Conservation (phyloP, 2,113 vertebrate species). For the Podilymbus podiceps region DNA sequence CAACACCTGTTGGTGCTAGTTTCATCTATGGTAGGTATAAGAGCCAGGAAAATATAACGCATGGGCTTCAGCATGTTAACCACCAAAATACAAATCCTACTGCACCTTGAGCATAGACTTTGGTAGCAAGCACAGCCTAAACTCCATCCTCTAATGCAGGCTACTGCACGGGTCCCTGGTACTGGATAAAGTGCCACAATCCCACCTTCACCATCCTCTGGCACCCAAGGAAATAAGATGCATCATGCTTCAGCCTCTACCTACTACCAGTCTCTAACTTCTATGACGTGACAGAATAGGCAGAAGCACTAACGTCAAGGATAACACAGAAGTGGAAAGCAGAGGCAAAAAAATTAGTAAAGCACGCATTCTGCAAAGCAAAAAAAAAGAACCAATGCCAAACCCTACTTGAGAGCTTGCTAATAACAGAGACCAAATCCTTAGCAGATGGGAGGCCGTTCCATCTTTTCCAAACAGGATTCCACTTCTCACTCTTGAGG, state of each 20-base stretch:
- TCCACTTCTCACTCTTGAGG: neutral
- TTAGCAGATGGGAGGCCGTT: neutral
- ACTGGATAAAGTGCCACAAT: neutral
- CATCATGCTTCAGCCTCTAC: neutral
- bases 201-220: neutral
- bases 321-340: neutral
- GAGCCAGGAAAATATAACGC: neutral
- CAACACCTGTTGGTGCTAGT: neutral
- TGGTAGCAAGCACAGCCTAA: neutral
- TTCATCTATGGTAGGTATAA: neutral
- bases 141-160: neutral
- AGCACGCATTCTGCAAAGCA: neutral
- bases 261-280: neutral
- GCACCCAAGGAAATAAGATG: neutral
- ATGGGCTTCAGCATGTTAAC: neutral
- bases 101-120: neutral
- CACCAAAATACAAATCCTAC: neutral
- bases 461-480: neutral
- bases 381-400: neutral
- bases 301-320: neutral
- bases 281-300: neutral
- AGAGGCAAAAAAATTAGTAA: neutral
- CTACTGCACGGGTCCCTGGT: neutral
- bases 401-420: neutral
- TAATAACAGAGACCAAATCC: neutral